Evolutionary conservation across 2,888 invertebrate species (phyloP).

Genomic region (Drosophila melanosoma): DNA sequence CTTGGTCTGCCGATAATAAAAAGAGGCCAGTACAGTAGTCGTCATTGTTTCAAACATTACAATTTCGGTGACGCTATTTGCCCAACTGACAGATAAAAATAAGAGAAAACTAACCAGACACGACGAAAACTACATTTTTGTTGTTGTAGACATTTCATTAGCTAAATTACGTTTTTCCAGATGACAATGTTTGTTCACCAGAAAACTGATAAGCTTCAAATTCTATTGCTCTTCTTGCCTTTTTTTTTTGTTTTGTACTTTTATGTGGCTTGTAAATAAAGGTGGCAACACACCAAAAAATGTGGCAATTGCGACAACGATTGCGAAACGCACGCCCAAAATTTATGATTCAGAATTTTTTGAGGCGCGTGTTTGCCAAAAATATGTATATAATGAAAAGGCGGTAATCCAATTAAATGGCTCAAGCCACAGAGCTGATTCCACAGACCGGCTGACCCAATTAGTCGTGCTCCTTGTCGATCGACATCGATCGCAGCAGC

Average conservation of each 20-base stretch:
- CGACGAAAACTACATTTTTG: conserved; percentile 15
- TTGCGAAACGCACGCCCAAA: conserved; percentile 47
- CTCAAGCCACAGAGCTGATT: conserved; percentile 42
- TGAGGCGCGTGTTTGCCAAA: conserved; percentile 63
- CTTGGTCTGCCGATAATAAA: conserved; percentile 2
- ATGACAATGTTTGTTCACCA: conserved; percentile 56
- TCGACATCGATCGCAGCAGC: conserved; percentile 43
- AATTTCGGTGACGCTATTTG: conserved; percentile 45
- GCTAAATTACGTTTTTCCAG: conserved; percentile 44
- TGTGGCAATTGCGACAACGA: conserved; percentile 22
- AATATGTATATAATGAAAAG: conserved; percentile 72
- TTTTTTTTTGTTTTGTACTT: background rate
- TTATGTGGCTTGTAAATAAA: conserved; percentile 45
- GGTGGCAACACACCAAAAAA: conserved; percentile 38
- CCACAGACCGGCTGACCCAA: conserved; percentile 77
- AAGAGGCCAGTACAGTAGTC: conserved; percentile 64
- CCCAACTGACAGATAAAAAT: conserved; percentile 60
- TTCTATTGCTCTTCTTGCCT: conserved; percentile 19
- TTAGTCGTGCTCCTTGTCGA: conserved; percentile 72
- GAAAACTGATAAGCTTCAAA: conserved; percentile 64
- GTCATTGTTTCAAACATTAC: conserved; percentile 51
- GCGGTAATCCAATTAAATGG: conserved; percentile 83
- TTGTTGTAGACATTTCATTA: conserved; percentile 52
- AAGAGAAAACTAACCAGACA: conserved; percentile 34
- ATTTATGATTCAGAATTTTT: conserved; percentile 39